Base-by-base conservation (phyloP, 2,113 vertebrate species). In the Tachuris rubrigastra region DNA sequence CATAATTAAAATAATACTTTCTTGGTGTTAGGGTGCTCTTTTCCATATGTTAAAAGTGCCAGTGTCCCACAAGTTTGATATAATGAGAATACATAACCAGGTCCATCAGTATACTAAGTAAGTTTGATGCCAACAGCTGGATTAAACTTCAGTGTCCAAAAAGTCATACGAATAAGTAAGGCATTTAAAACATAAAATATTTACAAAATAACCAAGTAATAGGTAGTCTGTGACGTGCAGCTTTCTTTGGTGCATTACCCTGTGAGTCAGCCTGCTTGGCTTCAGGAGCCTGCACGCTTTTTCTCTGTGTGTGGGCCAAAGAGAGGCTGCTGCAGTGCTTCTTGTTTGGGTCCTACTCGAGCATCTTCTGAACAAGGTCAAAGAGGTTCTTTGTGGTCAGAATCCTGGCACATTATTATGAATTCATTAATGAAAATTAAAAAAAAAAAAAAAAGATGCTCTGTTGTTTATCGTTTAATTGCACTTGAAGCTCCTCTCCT, bases 281-380 rank as follows among this genome's bases (percentile, higher is more conserved):
- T 72, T 1, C 4, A 62, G 79, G n/a, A 65, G 56, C 30, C 6
- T 47, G 14, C 2, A 11, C 81, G 67, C 66, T 80, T 89, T 92
- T 84, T 22, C 25, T 76, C 79, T 91, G 90, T 83, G 86, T 96
- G 56, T 59, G 93, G 22, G 92, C 96, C 55, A 93, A 99, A 99
- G 94, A 99, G 99, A 33, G 98, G 98, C 87, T 99, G 98, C 19
- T 89, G 95, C 37, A 99, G 97, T 10, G 98, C 98, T 25, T 93
- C 98, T 98, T 98, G 7, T 96, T 68, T 47, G 98, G 98, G 77
- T 99, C 98, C 12, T 98, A 99, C 42, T 98, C 98, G 97, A 99
- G 76, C 99, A 99, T 98, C 95, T 98, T 99, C 89, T 98, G 91
- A n/a, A 99, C 96, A 71, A 99, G 98, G 96, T 99, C 98, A 96